Conservation (phyloP, 2,797 vertebrate genomes). For the Sibirionetta formosa region DNA sequence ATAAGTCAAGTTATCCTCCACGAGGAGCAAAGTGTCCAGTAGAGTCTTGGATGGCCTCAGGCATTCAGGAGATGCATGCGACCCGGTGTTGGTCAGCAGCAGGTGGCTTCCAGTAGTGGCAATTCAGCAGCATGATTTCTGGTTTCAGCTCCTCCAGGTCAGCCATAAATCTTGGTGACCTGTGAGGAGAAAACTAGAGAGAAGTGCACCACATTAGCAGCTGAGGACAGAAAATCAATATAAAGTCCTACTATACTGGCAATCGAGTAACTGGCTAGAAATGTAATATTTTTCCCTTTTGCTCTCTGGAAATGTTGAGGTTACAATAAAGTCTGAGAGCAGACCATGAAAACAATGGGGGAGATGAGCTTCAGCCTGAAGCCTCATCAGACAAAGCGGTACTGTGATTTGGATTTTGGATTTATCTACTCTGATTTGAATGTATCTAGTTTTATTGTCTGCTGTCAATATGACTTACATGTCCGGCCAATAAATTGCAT, state of each 20-base stretch:
- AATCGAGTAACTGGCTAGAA: constrained; percentile 46
- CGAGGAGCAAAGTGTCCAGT: background rate
- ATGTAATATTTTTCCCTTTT: constrained; percentile 20
- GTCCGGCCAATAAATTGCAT: background rate
- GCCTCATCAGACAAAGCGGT: background rate
- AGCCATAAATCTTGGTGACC: constrained; percentile 70
- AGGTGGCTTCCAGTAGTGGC: background rate
- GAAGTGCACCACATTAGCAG: constrained; percentile 52
- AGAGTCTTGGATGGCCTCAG: background rate
- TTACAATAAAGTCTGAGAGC: constrained; percentile 21
- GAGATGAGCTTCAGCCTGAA: background rate
- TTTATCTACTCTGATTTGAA: background rate
- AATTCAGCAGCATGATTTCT: background rate
- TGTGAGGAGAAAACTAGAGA: constrained; percentile 66
- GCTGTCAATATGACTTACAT: background rate
- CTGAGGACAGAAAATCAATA: constrained; percentile 75
- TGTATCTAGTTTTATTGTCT: background rate
- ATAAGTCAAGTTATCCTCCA: background rate
- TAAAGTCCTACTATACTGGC: constrained; percentile 12
- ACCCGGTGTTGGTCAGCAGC: background rate
- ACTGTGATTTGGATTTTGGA: background rate
- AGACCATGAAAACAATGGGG: background rate
- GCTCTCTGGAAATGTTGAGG: constrained; percentile 33
- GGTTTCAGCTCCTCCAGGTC: constrained; percentile 21
- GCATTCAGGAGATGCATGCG: background rate